phyloP scores from a whole-genome alignment of 2,113 vertebrate genomes.

The Ondatra zibethicus region DNA sequence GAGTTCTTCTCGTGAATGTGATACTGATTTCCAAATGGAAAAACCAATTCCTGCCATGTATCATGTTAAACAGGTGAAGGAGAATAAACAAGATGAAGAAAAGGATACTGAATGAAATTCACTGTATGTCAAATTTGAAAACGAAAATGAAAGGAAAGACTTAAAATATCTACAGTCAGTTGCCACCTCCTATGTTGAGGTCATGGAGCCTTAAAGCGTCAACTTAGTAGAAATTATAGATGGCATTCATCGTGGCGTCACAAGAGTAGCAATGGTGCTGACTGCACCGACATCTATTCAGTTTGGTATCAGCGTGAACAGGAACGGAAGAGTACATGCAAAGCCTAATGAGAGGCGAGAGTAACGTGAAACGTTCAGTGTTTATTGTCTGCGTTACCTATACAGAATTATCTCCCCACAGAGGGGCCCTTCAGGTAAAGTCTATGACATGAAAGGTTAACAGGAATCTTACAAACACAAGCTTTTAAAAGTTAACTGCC shows the following conservation, averaged over 20 bases:
- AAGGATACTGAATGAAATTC: neutral
- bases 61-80: neutral
- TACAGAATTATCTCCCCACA: neutral
- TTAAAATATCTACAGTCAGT: neutral
- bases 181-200: neutral
- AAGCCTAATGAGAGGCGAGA: neutral
- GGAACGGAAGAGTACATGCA: neutral
- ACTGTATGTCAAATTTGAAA: neutral
- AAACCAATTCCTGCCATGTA: neutral
- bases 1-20: neutral
- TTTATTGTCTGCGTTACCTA: neutral
- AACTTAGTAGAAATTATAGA: neutral
- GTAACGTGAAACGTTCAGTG: neutral
- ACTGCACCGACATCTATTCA: neutral
- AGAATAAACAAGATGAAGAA: neutral
- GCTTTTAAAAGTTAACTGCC: neutral
- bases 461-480: neutral
- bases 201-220: neutral
- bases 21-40: conserved; percentile 1
- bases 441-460: neutral
- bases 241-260: neutral
- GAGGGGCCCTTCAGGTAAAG: neutral
- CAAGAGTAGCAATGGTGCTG: neutral
- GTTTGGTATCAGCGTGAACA: neutral
- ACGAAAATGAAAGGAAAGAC: neutral